Percentiles rank a stretch among this genome's conserved stretches.
These are phyloP conservation scores for Phthorimaea operculella DNA, from an alignment of 1,140 invertebrate genomes.

Conservation along the genomic window DNA sequence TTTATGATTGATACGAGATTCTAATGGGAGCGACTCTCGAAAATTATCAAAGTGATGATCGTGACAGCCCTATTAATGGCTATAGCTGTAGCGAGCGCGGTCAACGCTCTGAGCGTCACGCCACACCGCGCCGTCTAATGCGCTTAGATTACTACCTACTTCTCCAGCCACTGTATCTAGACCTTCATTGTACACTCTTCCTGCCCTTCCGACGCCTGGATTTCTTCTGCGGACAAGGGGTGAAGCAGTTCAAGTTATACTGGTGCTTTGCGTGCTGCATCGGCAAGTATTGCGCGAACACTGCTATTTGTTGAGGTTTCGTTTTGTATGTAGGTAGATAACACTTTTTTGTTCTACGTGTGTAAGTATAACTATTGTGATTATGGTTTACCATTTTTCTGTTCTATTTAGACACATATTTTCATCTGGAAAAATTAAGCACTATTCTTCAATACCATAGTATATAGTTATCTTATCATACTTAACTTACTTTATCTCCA, in stretches of 20 bases:
- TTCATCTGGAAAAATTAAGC: too few species aligned
- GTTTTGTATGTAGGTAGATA: conserved; percentile 8
- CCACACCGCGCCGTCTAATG: conserved; percentile 51
- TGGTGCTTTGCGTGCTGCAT: conserved; percentile 22
- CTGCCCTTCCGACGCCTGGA: conserved; percentile 7
- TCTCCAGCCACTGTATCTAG: conserved; percentile 27
- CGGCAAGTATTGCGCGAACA: conserved; percentile 46
- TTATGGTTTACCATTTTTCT: too few species aligned
- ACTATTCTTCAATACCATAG: too few species aligned
- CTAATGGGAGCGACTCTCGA: not conserved
- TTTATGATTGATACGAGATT: not conserved
- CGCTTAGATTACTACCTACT: conserved; percentile 56
- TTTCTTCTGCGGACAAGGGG: conserved; percentile 3
- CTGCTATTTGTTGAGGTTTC: conserved; percentile 52
- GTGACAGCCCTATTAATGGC: conserved; percentile 38
- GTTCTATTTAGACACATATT: too few species aligned
- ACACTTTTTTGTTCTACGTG: too few species aligned
- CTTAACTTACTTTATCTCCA: too few species aligned
- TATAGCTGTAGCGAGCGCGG: conserved; percentile 49
- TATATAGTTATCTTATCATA: too few species aligned
- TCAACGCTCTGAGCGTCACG: conserved; percentile 55
- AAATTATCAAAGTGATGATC: conserved; percentile 8
- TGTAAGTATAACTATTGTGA: too few species aligned
- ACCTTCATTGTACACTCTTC: conserved; percentile 16
- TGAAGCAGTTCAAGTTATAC: conserved; percentile 9